Conservation (phyloP, 2,888 invertebrate species). For the Lepeophtheirus nordmannii region DNA sequence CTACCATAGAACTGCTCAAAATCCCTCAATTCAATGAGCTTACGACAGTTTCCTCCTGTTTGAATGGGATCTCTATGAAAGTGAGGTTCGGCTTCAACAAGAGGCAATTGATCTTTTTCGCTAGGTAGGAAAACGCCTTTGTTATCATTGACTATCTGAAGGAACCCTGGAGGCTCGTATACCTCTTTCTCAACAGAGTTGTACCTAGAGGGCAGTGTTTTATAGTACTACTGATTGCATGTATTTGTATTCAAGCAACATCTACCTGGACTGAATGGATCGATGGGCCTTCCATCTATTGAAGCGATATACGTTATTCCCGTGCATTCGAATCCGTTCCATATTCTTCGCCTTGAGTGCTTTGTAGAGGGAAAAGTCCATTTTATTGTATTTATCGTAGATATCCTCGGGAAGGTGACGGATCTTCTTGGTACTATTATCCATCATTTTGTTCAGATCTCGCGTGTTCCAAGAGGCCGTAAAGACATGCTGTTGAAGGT, state of each 20-base stretch:
- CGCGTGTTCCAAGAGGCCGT: background rate
- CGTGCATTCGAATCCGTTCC: background rate
- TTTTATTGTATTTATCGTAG: constrained; percentile 12
- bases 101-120: background rate
- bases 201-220: background rate
- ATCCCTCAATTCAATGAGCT: background rate
- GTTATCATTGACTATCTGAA: background rate
- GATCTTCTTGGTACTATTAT: background rate
- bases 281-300: constrained; percentile 7
- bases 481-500: constrained; percentile 1
- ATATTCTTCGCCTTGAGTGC: constrained; percentile 5
- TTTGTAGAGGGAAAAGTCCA: background rate
- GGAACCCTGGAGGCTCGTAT: constrained; percentile 12
- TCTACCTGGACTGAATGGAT: background rate
- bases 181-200: background rate
- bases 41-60: background rate
- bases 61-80: background rate
- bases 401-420: constrained; percentile 12
- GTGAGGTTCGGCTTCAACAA: background rate
- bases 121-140: background rate
- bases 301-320: background rate
- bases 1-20: background rate
- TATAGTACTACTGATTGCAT: background rate
- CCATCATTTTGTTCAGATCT: background rate
- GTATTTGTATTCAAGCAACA: background rate